A percentile compares a stretch with the other conserved stretches of the same genome.
Evolutionary conservation across 1,140 invertebrate genomes (phyloP).

Genomic region (Magallana gigas): DNA sequence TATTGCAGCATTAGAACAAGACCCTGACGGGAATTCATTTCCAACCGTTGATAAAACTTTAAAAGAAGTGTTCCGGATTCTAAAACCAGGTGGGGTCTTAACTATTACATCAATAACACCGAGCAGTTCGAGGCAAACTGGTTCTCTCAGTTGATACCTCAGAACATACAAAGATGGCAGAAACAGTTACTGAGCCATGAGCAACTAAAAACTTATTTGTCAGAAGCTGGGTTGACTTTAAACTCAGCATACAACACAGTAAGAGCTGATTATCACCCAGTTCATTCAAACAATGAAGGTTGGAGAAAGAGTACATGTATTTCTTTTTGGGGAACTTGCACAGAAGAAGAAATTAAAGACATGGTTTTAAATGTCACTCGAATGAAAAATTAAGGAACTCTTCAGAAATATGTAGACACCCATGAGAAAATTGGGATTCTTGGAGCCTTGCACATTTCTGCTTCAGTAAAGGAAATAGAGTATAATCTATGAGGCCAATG

Average conservation of each 20-base stretch:
- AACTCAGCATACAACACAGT: neutral
- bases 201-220: neutral
- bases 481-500: neutral
- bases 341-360: slow-evolving; percentile 15
- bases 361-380: neutral
- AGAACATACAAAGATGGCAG: neutral
- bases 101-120: neutral
- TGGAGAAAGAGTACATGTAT: neutral
- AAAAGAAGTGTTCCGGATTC: neutral
- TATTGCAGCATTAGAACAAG: slow-evolving; percentile 34
- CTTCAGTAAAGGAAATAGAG: neutral
- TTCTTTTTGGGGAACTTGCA: neutral
- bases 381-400: slow-evolving; percentile 29
- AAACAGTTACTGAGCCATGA: slow-evolving; percentile 1
- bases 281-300: neutral
- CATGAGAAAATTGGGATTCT: neutral
- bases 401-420: neutral
- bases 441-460: slow-evolving; percentile 4
- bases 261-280: neutral
- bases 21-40: slow-evolving; percentile 7
- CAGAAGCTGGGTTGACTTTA: neutral
- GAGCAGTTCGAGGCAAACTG: slow-evolving; percentile 14
- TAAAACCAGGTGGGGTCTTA: slow-evolving; percentile 1
- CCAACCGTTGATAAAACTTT: neutral
- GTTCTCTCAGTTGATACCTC: neutral